Conservation (phyloP, 2,888 invertebrate genomes). For the Diaperis boleti region DNA sequence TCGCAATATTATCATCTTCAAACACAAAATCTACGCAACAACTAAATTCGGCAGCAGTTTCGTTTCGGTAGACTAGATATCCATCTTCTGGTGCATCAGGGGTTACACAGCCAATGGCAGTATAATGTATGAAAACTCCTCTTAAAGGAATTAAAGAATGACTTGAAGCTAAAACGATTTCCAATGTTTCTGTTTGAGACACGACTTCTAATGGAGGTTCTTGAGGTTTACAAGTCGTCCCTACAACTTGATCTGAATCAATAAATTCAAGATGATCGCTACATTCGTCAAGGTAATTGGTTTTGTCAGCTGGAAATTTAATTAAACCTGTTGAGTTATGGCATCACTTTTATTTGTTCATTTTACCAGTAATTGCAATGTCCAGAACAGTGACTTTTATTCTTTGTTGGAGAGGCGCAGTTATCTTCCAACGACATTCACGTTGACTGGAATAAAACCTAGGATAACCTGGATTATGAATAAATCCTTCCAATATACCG, state of each 20-base stretch:
- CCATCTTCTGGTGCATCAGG: slow-evolving; percentile 76
- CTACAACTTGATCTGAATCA: slow-evolving; percentile 68
- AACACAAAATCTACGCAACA: slow-evolving; percentile 79
- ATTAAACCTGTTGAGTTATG: background rate
- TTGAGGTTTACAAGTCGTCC: slow-evolving; percentile 71
- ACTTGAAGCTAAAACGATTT: slow-evolving; percentile 55
- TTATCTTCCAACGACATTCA: slow-evolving; percentile 77
- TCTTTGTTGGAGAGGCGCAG: slow-evolving; percentile 73
- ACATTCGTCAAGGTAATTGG: slow-evolving; percentile 61
- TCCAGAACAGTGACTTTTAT: slow-evolving; percentile 77
- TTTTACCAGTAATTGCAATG: slow-evolving; percentile 67
- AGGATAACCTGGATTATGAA: slow-evolving; percentile 81
- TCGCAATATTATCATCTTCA: slow-evolving; percentile 75
- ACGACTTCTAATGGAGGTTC: slow-evolving; percentile 68
- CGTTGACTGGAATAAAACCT: slow-evolving; percentile 77
- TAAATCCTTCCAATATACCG: slow-evolving; percentile 71
- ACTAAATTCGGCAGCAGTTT: slow-evolving; percentile 75
- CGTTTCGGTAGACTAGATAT: slow-evolving; percentile 76
- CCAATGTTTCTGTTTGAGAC: slow-evolving; percentile 67
- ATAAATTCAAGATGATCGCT: slow-evolving; percentile 69
- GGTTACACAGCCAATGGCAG: slow-evolving; percentile 77
- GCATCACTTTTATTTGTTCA: too few relatives aligned
- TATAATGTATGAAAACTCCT: slow-evolving; percentile 74
- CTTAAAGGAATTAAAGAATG: slow-evolving; percentile 68
- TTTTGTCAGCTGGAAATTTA: slow-evolving; percentile 65